These are phyloP conservation scores for Desoria tigrina DNA, from an alignment of 2,888 invertebrate genomes.

Conservation along the genomic window DNA sequence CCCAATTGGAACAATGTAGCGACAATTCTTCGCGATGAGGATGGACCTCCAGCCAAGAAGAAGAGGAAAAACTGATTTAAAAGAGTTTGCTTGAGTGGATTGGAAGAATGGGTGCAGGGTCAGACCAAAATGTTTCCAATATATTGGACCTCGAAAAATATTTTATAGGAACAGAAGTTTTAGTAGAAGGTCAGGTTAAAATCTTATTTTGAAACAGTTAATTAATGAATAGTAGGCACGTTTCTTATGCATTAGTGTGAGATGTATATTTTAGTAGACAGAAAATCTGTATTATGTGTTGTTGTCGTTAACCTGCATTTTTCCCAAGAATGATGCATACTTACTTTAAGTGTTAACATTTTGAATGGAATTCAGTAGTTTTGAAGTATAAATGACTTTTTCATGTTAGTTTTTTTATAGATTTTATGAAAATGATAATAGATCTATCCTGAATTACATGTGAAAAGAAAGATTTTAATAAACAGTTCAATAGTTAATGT, in stretches of 20 bases:
- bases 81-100: too few relatives aligned
- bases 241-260: too few relatives aligned
- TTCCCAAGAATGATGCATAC: too few relatives aligned
- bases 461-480: too few relatives aligned
- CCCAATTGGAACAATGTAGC: constrained; percentile 48
- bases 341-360: too few relatives aligned
- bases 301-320: not conserved
- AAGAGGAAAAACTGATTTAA: constrained; percentile 39
- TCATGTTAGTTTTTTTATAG: too few relatives aligned
- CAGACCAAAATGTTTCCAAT: constrained; percentile 1
- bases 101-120: not conserved
- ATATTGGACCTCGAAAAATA: not conserved
- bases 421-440: too few relatives aligned
- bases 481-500: too few relatives aligned
- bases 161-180: not conserved
- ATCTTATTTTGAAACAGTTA: not conserved
- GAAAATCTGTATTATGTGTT: not conserved
- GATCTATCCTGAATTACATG: too few relatives aligned
- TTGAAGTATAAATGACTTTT: too few relatives aligned
- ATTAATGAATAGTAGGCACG: not conserved
- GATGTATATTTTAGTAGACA: too few relatives aligned
- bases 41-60: constrained; percentile 39
- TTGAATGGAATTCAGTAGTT: too few relatives aligned
- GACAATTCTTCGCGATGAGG: constrained; percentile 35
- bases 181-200: not conserved